Base-by-base conservation (phyloP, 35 echinoderm and acorn worm species). In the Strongylocentrotus purpuratus region DNA sequence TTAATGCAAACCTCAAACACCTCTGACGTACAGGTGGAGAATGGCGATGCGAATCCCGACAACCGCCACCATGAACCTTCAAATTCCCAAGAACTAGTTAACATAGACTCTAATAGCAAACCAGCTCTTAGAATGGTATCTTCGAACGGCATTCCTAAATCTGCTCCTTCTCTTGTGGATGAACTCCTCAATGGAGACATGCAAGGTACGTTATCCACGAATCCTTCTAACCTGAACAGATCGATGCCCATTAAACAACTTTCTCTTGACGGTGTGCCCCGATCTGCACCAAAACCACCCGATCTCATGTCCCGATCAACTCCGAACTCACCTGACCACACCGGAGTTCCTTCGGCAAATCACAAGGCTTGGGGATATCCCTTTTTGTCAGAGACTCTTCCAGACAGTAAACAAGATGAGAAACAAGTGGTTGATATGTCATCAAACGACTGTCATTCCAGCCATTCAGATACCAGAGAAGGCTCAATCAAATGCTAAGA, bases 301-400 rank as follows among this genome's bases (percentile, higher is more conserved):
- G 91, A 93, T 31, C 46, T 93, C 17, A 93, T 93, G 91, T 93
- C 91, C 45, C 91, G 91, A 58, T 93, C 91, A 58, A 93, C 91
- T 47, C 91, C 91, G 91, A 93, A 93, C 91, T 93, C 91, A 58
- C 91, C 91, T 10, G 91, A 93, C 46, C 91, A 93, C 46, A 58
- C 46, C 1, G 46, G 45, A 22, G 45, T 93, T 31, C 91, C 45
- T 31, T 93, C 91, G 91, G 45, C 25, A 58, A 46, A 58, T 93
- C 91, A 93, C 9, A 47, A 25, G 91, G 48, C 46, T 33, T 93
- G 91, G 91, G 91, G 48, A 58, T 32, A 13, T 93, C 91, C 45
- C 25, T 93, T 93, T 46, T 14, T 33, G 91, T 93, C 45, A 15
- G 91, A 58, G 32, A 32, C 48, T 25, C 18, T 58, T 93, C 91